Percentiles rank a stretch among this genome's conserved stretches.
These are phyloP conservation scores for Ganaspis brasiliensis DNA, from an alignment of 2,888 invertebrate genomes.

Conservation along the genomic window DNA sequence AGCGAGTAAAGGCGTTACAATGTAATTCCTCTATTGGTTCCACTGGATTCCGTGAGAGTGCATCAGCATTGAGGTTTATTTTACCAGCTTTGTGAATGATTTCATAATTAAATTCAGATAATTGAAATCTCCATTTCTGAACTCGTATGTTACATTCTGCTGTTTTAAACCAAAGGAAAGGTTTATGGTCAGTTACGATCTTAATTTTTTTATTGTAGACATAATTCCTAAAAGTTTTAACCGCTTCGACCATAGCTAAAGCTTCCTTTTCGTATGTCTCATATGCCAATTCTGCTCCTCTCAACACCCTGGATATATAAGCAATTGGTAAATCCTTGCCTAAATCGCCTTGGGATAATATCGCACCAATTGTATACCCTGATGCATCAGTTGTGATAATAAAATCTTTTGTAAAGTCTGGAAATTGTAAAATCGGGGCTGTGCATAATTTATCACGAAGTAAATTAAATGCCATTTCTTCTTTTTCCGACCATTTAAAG, in stretches of 20 bases:
- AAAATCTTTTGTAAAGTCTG: no score
- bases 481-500: no score
- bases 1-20: no score
- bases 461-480: no score
- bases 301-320: no score
- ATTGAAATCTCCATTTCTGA: slow-evolving; percentile 65
- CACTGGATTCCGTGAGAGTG: slow-evolving; percentile 61
- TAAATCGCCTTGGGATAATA: no score
- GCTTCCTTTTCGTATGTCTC: slow-evolving; percentile 38
- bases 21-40: no score
- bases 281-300: not conserved
- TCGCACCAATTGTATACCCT: no score
- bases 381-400: no score
- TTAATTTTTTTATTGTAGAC: slow-evolving; percentile 23
- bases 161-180: slow-evolving; percentile 53
- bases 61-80: slow-evolving; percentile 70
- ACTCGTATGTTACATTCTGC: slow-evolving; percentile 66
- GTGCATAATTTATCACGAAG: no score
- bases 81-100: slow-evolving; percentile 69
- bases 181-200: slow-evolving; percentile 24
- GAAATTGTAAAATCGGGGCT: no score
- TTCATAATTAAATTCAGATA: slow-evolving; percentile 70
- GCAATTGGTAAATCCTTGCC: no score
- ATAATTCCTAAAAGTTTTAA: slow-evolving; percentile 31
- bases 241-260: slow-evolving; percentile 32